Conservation (phyloP, 2,888 invertebrate species). For the Linyphia triangularis region DNA sequence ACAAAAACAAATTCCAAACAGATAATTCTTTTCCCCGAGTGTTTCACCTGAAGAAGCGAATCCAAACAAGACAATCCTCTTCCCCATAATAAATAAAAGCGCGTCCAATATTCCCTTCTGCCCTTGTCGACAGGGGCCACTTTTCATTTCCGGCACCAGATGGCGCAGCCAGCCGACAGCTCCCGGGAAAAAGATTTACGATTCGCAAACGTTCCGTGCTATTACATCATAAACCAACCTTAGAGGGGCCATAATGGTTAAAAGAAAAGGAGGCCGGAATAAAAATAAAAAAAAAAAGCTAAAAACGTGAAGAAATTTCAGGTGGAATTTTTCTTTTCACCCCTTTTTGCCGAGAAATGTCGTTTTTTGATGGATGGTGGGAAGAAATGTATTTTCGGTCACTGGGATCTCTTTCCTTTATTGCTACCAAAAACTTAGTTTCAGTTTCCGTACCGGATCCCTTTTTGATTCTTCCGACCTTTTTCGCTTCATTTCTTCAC, state of each 20-base stretch:
- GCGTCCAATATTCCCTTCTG: not conserved
- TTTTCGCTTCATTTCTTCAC: slow-evolving; percentile 24
- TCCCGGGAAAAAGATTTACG: slow-evolving; percentile 49
- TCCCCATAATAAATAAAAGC: not conserved
- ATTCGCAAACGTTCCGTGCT: slow-evolving; percentile 54
- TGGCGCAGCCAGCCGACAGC: slow-evolving; percentile 2
- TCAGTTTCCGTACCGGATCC: slow-evolving; percentile 3
- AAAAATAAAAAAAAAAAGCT: slow-evolving; percentile 21
- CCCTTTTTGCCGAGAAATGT: slow-evolving; percentile 13
- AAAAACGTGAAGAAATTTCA: slow-evolving; percentile 48
- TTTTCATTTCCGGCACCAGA: slow-evolving; percentile 45
- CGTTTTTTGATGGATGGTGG: slow-evolving; percentile 43
- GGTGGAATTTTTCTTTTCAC: slow-evolving; percentile 39
- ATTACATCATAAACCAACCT: slow-evolving; percentile 67
- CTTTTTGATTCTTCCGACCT: slow-evolving; percentile 3
- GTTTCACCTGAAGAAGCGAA: not conserved
- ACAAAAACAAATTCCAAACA: no score
- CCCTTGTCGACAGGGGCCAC: slow-evolving; percentile 37
- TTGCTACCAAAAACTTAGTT: not conserved
- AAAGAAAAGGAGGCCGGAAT: not conserved
- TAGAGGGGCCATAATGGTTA: slow-evolving; percentile 47
- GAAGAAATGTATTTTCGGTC: slow-evolving; percentile 40
- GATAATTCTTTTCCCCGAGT: no score
- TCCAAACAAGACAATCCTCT: slow-evolving; percentile 3
- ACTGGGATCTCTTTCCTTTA: not conserved